Percentiles rank a stretch among this genome's conserved stretches.
Conservation (phyloP, 1,140 invertebrate species). For the Ladona fulva region DNA sequence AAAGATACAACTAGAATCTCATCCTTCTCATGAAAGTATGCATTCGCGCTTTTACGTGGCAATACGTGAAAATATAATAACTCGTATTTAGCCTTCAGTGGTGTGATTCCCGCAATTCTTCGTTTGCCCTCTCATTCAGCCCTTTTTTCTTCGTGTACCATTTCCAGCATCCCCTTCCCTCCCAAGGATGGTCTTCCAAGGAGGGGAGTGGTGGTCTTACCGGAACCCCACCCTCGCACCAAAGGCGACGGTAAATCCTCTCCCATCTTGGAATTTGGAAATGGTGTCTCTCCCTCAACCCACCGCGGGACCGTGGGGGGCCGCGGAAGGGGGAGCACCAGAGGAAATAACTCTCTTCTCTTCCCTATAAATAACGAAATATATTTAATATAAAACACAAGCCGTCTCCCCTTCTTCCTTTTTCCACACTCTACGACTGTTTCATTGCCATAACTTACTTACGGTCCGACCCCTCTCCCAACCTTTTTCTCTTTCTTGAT, state of each 20-base stretch:
- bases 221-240: not conserved
- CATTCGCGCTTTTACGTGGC: too few species aligned
- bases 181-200: too few species aligned
- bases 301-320: not conserved
- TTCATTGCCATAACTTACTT: conserved; percentile 6
- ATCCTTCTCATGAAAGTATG: too few species aligned
- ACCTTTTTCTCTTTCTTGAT: not conserved
- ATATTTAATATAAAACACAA: conserved; percentile 11
- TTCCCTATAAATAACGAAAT: conserved; percentile 7
- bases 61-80: too few species aligned
- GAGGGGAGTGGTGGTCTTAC: not conserved
- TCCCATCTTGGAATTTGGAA: not conserved
- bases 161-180: too few species aligned
- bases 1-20: too few species aligned
- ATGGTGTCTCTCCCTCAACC: not conserved
- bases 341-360: not conserved
- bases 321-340: not conserved
- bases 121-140: too few species aligned
- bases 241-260: not conserved
- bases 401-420: not conserved
- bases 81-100: too few species aligned
- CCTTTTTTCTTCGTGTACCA: too few species aligned
- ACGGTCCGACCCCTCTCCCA: not conserved
- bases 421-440: not conserved
- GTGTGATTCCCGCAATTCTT: too few species aligned